phyloP scores from a whole-genome alignment of 2,888 invertebrate genomes.

The Machimus rusticus region DNA sequence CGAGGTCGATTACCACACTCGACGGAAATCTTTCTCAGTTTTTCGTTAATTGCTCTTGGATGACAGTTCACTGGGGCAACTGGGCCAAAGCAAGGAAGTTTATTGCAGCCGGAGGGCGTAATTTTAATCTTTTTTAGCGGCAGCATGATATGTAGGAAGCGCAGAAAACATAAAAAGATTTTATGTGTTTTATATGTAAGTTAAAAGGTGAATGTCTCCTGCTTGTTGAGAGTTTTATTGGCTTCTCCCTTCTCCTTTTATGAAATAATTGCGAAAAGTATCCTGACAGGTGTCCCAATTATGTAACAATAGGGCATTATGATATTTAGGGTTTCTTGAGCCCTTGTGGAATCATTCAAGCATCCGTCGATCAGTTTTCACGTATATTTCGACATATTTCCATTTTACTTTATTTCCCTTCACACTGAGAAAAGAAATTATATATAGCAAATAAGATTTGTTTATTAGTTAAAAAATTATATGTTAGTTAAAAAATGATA shows the following conservation, averaged over 20 bases:
- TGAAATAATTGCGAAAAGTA: not conserved
- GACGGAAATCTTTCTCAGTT: not conserved
- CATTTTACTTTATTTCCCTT: no score
- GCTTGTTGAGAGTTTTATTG: not conserved
- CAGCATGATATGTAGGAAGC: not conserved
- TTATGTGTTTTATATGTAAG: not conserved
- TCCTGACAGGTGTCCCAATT: not conserved
- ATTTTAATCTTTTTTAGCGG: not conserved
- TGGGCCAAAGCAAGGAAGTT: not conserved
- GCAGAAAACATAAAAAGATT: not conserved
- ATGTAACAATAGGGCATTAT: not conserved
- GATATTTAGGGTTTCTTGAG: not conserved
- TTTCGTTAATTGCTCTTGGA: not conserved
- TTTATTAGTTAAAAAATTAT: no score
- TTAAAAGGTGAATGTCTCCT: not conserved
- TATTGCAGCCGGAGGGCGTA: not conserved
- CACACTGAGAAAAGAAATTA: no score
- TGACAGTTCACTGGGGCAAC: not conserved
- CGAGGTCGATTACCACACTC: slow-evolving; percentile 5
- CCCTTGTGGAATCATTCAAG: no score
- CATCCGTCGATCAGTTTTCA: no score
- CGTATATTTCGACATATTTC: no score
- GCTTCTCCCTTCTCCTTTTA: not conserved
- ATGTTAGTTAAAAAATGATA: no score
- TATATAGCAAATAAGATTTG: no score